phyloP scores from a whole-genome alignment of 1,140 invertebrate genomes.

The Phymorhynchus buccinoides region DNA sequence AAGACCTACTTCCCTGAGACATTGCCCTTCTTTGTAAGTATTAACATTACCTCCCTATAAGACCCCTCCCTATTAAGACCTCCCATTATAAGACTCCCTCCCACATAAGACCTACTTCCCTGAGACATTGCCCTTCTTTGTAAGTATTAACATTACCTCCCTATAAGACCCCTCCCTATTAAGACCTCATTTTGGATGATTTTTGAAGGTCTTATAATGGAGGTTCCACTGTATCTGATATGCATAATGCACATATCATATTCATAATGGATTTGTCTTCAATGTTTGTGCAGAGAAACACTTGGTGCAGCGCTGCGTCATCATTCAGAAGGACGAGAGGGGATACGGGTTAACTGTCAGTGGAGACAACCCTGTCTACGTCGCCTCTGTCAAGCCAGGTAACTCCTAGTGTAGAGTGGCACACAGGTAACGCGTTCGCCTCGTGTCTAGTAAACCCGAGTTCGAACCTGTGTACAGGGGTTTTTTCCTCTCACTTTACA shows the following conservation, averaged over 20 bases:
- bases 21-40: too few species aligned
- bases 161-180: not conserved
- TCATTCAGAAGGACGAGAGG: slow-evolving; percentile 91
- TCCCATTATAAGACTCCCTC: not conserved
- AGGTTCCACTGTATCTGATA: too few species aligned
- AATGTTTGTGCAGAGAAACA: slow-evolving; percentile 39
- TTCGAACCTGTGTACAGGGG: not conserved
- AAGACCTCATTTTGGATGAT: not conserved
- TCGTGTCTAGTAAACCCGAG: too few species aligned
- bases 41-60: too few species aligned
- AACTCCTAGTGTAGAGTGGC: slow-evolving; percentile 67
- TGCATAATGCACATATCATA: not conserved
- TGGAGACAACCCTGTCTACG: slow-evolving; percentile 97
- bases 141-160: too few species aligned
- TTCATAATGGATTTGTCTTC: not conserved
- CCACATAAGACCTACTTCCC: too few species aligned
- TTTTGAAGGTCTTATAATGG: too few species aligned
- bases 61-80: not conserved
- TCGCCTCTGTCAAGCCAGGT: slow-evolving; percentile 95
- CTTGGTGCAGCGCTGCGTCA: slow-evolving; percentile 78
- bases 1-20: too few species aligned
- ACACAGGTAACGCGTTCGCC: too few species aligned
- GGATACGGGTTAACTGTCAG: slow-evolving; percentile 98
- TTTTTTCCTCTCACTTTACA: not conserved
- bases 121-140: too few species aligned